These are phyloP conservation scores for Coptodon rendalli DNA, from an alignment of 2,113 vertebrate species.

Conservation along the genomic window DNA sequence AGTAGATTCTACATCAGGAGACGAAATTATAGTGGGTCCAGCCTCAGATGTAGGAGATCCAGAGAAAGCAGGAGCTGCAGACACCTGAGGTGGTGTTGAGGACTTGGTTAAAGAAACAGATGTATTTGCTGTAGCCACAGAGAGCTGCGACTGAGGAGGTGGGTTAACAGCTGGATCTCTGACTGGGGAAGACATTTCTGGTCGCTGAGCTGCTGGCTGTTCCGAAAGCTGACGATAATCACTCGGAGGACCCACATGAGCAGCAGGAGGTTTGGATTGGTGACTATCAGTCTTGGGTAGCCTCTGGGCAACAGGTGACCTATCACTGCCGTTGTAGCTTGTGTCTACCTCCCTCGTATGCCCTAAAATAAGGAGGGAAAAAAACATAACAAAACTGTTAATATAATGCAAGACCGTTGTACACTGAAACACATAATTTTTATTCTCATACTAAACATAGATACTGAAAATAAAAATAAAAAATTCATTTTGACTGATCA, in stretches of 20 bases:
- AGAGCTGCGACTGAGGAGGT: constrained; percentile 27
- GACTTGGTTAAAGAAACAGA: constrained; percentile 1
- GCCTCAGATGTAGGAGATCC: constrained; percentile 15
- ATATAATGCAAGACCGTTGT: not conserved
- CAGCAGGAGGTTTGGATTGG: constrained; percentile 32
- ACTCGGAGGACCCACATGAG: constrained; percentile 7
- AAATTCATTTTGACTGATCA: not conserved
- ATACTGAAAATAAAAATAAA: not conserved
- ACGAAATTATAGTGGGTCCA: not conserved
- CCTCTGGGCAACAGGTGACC: constrained; percentile 25
- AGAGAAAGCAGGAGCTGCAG: constrained; percentile 6
- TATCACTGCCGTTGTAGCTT: constrained; percentile 59
- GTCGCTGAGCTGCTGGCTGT: constrained; percentile 20
- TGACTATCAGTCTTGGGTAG: constrained; percentile 43
- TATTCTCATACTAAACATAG: not conserved
- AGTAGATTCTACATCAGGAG: constrained; percentile 1
- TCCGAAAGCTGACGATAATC: constrained; percentile 48
- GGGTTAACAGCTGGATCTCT: constrained; percentile 39
- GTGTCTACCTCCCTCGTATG: constrained; percentile 52
- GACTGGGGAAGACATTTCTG: constrained; percentile 31
- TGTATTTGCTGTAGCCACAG: constrained; percentile 1
- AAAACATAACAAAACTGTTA: not conserved
- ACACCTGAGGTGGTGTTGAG: constrained; percentile 15
- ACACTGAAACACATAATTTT: not conserved
- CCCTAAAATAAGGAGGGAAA: constrained; percentile 10